Percentiles rank a stretch among this genome's conserved stretches.
Evolutionary conservation across 2,113 vertebrate species (phyloP).

Genomic region (Gyps fulvus): DNA sequence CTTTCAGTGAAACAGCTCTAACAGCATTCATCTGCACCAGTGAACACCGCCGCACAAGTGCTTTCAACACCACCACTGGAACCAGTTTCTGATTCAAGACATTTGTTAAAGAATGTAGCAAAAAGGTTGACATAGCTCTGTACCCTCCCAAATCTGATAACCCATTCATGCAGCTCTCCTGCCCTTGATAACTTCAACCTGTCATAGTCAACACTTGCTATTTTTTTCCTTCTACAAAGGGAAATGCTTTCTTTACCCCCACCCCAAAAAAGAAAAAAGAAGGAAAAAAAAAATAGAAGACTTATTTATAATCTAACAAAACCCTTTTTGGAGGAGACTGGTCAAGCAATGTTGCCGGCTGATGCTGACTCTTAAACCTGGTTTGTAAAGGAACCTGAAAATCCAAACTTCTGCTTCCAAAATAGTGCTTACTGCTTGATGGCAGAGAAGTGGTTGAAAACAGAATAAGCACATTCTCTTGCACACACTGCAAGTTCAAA

Average conservation of each 20-base stretch:
- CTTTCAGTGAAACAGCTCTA: not conserved
- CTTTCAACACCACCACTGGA: not conserved
- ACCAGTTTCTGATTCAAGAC: not conserved
- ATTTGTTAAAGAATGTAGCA: not conserved
- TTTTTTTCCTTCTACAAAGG: not conserved
- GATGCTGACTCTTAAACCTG: too few species aligned
- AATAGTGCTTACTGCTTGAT: not conserved
- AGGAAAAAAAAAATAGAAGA: too few species aligned
- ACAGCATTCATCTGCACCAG: not conserved
- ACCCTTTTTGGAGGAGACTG: not conserved
- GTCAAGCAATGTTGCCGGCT: not conserved
- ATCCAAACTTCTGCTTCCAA: not conserved
- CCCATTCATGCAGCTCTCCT: not conserved
- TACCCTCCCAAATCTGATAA: not conserved
- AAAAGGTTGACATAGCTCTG: not conserved
- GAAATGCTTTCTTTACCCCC: not conserved
- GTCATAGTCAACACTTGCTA: not conserved
- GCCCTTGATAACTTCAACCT: rapidly evolving
- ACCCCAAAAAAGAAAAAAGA: not conserved
- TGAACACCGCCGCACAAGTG: rapidly evolving
- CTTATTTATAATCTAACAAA: not conserved
- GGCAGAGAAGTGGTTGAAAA: not conserved
- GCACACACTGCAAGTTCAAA: not conserved
- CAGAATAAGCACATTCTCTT: not conserved
- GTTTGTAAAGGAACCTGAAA: not conserved